These are phyloP conservation scores for Drosophila carrolli DNA, from an alignment of 1,140 invertebrate species.

Conservation along the genomic window DNA sequence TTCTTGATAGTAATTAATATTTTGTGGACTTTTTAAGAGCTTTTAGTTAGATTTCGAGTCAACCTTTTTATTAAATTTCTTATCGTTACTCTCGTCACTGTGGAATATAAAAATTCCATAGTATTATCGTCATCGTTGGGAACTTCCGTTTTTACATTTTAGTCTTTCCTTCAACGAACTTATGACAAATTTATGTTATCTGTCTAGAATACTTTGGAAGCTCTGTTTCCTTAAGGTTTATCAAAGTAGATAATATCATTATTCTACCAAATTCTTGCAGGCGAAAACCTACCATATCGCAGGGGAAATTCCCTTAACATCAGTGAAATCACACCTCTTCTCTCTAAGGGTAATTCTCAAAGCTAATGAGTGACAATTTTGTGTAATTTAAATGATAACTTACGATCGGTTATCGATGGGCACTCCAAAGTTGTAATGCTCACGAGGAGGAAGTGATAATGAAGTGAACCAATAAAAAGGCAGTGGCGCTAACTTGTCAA, in stretches of 20 bases:
- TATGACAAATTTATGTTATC: no score
- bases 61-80: not conserved
- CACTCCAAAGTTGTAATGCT: slow-evolving; percentile 14
- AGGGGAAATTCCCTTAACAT: slow-evolving; percentile 15
- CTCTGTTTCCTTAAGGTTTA: no score
- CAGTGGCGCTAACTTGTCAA: slow-evolving; percentile 44
- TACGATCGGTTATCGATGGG: slow-evolving; percentile 7
- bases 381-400: slow-evolving; percentile 29
- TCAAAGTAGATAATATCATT: not conserved
- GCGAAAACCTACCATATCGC: not conserved
- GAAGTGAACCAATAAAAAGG: slow-evolving; percentile 24
- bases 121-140: not conserved
- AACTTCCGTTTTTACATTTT: not conserved
- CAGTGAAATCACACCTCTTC: not conserved
- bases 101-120: not conserved
- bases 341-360: slow-evolving; percentile 20
- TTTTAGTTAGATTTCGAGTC: not conserved
- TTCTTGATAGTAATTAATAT: not conserved
- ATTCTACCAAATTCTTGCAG: not conserved
- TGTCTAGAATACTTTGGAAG: no score
- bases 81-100: not conserved
- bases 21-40: no score
- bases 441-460: slow-evolving; percentile 34
- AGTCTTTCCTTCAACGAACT: not conserved
- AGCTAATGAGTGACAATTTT: slow-evolving; percentile 10